Evolutionary conservation across 2,888 invertebrate species (phyloP).

Genomic region (Halictus ligatus): DNA sequence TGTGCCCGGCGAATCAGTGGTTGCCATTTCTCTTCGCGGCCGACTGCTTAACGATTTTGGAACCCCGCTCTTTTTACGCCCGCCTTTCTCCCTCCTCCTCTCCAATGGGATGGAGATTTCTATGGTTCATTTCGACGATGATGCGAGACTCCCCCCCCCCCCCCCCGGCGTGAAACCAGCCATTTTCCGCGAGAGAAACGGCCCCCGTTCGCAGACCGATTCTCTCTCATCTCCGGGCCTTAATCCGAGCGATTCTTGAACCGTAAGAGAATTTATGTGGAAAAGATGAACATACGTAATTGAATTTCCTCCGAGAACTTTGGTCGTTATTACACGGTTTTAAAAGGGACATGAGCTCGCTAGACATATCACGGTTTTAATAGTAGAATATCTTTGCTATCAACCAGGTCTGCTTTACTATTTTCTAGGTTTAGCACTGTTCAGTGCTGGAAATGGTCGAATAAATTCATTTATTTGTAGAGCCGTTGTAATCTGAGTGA

Average conservation of each 20-base stretch:
- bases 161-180: background rate
- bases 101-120: background rate
- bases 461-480: background rate
- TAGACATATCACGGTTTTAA: too few relatives aligned
- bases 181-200: background rate
- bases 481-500: background rate
- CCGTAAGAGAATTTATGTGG: background rate
- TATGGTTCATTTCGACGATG: background rate
- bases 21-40: constrained; percentile 39
- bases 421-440: background rate
- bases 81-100: background rate
- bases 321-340: background rate
- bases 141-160: background rate
- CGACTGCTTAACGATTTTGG: constrained; percentile 11
- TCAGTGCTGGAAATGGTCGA: background rate
- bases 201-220: background rate
- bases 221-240: background rate
- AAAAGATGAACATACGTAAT: background rate
- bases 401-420: too few relatives aligned
- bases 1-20: constrained; percentile 50
- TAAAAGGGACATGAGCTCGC: background rate
- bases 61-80: background rate
- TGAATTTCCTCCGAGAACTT: background rate
- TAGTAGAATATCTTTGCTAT: too few relatives aligned
- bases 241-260: background rate